Evolutionary conservation across 2,888 invertebrate genomes (phyloP).

Genomic region (Nomada ruficornis): DNA sequence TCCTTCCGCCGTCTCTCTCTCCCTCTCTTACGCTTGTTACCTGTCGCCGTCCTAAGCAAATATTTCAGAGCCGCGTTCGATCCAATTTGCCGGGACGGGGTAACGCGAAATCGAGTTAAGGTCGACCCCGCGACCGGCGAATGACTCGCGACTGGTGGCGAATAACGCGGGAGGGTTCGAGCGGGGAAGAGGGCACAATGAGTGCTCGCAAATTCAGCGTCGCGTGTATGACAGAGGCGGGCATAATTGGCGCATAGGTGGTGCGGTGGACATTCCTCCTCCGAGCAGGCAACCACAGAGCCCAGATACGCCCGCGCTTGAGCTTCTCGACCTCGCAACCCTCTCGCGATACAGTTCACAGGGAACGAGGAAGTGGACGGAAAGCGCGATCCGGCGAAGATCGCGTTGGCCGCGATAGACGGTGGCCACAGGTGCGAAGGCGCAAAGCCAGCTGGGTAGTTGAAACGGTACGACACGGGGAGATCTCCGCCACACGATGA

Average conservation of each 20-base stretch:
- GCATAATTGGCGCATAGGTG: slow-evolving; percentile 44
- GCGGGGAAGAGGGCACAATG: slow-evolving; percentile 26
- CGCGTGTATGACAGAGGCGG: slow-evolving; percentile 52
- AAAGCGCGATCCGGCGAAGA: too few species aligned
- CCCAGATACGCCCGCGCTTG: slow-evolving; percentile 19
- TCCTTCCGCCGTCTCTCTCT: slow-evolving; percentile 1
- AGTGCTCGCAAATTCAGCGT: slow-evolving; percentile 42
- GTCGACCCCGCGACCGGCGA: slow-evolving; percentile 3
- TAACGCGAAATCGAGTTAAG: slow-evolving; percentile 77
- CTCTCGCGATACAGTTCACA: too few species aligned
- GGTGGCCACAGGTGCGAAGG: slow-evolving; percentile 71
- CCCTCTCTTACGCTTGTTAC: slow-evolving; percentile 36
- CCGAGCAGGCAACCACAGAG: slow-evolving; percentile 33
- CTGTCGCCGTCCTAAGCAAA: slow-evolving; percentile 76
- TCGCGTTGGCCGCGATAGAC: not conserved
- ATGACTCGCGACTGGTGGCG: not conserved
- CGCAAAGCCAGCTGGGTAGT: slow-evolving; percentile 70
- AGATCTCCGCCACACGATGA: slow-evolving; percentile 73
- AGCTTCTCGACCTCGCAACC: not conserved
- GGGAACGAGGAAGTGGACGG: not conserved
- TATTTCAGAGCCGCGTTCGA: slow-evolving; percentile 77
- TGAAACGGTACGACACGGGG: slow-evolving; percentile 72
- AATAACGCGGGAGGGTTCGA: not conserved
- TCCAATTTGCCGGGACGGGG: slow-evolving; percentile 78
- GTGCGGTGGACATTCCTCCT: slow-evolving; percentile 46